phyloP scores from a whole-genome alignment of 2,888 invertebrate genomes.

The Rhopalosiphum nymphaeae region DNA sequence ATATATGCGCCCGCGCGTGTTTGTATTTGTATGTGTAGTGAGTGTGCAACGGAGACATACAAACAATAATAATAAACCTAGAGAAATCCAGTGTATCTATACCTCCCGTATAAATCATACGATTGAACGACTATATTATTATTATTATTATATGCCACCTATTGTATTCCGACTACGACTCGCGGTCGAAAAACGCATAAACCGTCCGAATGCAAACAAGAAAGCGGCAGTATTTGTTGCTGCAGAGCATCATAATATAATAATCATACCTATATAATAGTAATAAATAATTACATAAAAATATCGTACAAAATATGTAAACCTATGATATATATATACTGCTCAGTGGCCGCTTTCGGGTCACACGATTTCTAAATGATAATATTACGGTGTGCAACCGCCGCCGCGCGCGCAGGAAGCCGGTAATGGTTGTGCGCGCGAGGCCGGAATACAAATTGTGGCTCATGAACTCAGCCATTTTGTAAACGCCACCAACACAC shows the following conservation, averaged over 20 bases:
- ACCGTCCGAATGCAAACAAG: slow-evolving; percentile 6
- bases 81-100: not conserved
- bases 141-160: not conserved
- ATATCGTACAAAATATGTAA: not conserved
- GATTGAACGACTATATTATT: not conserved
- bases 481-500: slow-evolving; percentile 46
- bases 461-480: slow-evolving; percentile 61
- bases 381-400: not conserved
- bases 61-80: not conserved
- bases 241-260: not conserved
- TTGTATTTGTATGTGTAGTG: not conserved
- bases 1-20: not conserved
- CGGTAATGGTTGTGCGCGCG: slow-evolving; percentile 54
- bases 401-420: slow-evolving; percentile 38
- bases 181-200: slow-evolving; percentile 21
- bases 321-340: not conserved
- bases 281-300: not conserved
- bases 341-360: slow-evolving; percentile 11
- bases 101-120: not conserved
- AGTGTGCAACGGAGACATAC: not conserved
- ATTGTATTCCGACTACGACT: not conserved
- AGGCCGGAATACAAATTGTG: slow-evolving; percentile 57
- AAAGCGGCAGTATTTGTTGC: not conserved
- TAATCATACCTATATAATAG: not conserved
- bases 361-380: slow-evolving; percentile 48